Evolutionary conservation across 2,888 invertebrate species (phyloP).

Genomic region (Axea sp.): DNA sequence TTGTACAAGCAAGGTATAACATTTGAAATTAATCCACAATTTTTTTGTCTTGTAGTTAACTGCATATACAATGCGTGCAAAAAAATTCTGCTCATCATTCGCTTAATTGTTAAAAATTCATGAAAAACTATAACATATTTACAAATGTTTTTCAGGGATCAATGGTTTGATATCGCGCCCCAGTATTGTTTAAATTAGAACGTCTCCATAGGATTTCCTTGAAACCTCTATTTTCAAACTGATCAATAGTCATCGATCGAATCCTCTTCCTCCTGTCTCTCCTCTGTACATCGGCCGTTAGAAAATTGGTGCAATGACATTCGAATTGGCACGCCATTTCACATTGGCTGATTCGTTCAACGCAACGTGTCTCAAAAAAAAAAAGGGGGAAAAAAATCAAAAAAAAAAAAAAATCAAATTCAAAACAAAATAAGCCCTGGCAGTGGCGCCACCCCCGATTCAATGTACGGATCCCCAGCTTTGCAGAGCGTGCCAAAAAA

Average conservation of each 20-base stretch:
- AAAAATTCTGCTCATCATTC: no score
- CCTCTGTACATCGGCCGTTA: no score
- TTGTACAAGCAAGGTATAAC: not conserved
- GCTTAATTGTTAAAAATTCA: no score
- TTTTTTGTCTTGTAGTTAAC: no score
- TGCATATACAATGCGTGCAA: no score
- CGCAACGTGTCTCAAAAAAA: constrained; percentile 9
- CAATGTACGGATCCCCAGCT: constrained; percentile 1
- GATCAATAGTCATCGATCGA: constrained; percentile 25
- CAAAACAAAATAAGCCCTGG: constrained; percentile 15
- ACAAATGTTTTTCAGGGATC: no score
- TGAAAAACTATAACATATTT: no score
- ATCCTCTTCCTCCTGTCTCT: no score
- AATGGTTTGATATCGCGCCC: no score
- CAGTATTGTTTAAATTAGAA: not conserved
- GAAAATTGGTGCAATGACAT: no score
- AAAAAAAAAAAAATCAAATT: constrained; percentile 17
- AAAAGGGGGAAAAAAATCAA: no score
- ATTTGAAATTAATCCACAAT: no score
- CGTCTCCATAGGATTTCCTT: constrained; percentile 9
- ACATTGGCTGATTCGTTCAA: not conserved
- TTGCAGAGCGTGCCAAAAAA: constrained; percentile 40
- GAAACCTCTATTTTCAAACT: constrained; percentile 11
- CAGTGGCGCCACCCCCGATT: constrained; percentile 31
- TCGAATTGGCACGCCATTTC: constrained; percentile 8